phyloP scores from a whole-genome alignment of 2,888 invertebrate species.

The Plebejus anna region DNA sequence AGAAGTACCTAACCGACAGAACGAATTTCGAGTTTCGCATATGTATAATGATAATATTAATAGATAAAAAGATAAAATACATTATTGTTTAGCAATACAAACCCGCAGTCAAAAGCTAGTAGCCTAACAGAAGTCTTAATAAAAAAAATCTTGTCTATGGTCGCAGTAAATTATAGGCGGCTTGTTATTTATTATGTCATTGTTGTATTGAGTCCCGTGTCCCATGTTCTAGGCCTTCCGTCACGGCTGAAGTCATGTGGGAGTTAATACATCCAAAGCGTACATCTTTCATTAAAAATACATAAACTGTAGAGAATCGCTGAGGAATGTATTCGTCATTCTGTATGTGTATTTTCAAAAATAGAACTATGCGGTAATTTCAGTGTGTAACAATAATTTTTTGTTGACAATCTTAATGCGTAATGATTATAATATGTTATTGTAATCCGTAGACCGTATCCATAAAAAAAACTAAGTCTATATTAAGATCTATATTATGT shows the following conservation, averaged over 20 bases:
- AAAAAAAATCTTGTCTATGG: constrained; percentile 8
- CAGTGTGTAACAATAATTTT: background rate
- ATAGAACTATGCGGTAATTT: background rate
- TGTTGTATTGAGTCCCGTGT: constrained; percentile 24
- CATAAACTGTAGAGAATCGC: background rate
- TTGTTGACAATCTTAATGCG: background rate
- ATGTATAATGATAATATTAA: no score
- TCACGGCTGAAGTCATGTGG: constrained; percentile 21
- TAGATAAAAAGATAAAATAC: no score
- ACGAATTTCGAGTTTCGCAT: no score
- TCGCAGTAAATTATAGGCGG: constrained; percentile 12
- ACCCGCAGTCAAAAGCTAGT: background rate
- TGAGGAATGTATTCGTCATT: background rate
- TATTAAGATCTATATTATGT: no score
- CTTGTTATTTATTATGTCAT: constrained; percentile 24
- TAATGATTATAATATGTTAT: no score
- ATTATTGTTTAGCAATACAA: background rate
- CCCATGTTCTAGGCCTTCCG: constrained; percentile 21
- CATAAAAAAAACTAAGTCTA: background rate
- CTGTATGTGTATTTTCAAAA: background rate
- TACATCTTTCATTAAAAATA: constrained; percentile 22
- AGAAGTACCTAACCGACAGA: background rate
- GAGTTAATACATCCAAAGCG: background rate
- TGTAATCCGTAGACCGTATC: no score
- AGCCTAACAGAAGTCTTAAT: background rate